Conservation (phyloP, 2,797 vertebrate species). For the Pagetopsis macropterus region DNA sequence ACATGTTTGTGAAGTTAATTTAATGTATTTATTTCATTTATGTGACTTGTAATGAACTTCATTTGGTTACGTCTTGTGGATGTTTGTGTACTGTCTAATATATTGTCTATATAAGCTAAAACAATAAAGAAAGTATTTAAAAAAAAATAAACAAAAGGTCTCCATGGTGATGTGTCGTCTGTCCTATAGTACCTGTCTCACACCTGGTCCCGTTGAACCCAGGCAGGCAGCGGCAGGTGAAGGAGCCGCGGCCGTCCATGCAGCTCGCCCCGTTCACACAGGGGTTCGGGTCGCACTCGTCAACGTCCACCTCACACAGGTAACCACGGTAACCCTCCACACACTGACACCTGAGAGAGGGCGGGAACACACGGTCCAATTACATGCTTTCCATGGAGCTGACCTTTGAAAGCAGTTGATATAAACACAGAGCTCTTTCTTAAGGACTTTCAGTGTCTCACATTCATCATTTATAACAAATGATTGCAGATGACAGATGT, state of each 20-base stretch:
- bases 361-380: neutral
- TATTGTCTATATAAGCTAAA: no score
- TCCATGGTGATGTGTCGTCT: conserved; percentile 59
- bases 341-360: conserved; percentile 89
- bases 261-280: conserved; percentile 95
- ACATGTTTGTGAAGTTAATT: no score
- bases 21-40: no score
- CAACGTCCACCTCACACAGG: conserved; percentile 90
- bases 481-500: no score
- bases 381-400: no score
- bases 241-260: conserved; percentile 90
- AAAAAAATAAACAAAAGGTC: neutral
- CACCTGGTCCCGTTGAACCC: conserved; percentile 99
- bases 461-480: no score
- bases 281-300: conserved; percentile 93
- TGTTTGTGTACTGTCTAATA: no score
- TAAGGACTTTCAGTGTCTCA: no score
- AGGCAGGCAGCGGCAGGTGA: conserved; percentile 93
- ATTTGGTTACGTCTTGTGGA: no score
- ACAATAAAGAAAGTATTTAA: no score
- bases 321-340: conserved; percentile 88
- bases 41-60: no score
- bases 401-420: neutral
- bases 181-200: conserved; percentile 95
- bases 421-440: no score